Conservation (phyloP, 1,140 invertebrate genomes). For the Penaeus indicus region DNA sequence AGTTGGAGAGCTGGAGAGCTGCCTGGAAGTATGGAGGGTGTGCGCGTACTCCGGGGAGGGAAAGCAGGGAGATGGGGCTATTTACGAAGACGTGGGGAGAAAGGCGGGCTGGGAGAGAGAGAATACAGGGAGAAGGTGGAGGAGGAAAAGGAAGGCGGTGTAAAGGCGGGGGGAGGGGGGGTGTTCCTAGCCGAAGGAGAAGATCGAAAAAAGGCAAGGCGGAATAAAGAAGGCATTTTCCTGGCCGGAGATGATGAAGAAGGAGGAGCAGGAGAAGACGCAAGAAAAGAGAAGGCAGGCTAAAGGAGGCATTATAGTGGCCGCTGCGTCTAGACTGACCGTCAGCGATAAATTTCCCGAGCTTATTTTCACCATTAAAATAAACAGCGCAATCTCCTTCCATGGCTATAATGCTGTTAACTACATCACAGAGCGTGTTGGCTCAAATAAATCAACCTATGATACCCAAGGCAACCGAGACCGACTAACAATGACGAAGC, state of each 20-base stretch:
- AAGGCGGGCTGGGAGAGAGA: background rate
- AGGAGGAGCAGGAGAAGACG: background rate
- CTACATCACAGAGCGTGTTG: no score
- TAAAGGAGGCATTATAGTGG: background rate
- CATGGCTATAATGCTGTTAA: no score
- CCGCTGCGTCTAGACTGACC: background rate
- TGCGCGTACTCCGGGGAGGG: background rate
- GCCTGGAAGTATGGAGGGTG: background rate
- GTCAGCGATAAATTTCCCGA: no score
- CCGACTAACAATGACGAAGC: no score
- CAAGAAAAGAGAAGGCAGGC: conserved; percentile 10
- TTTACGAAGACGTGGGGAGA: background rate
- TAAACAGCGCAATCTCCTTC: no score
- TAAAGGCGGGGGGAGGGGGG: background rate
- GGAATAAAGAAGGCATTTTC: background rate
- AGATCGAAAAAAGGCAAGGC: background rate
- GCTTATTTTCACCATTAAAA: no score
- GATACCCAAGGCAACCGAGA: no score
- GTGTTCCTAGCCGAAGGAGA: background rate
- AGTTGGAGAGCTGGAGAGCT: conserved; percentile 1
- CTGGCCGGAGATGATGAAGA: background rate
- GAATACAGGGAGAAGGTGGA: background rate
- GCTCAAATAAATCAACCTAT: no score
- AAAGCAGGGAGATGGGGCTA: background rate
- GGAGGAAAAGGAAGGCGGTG: background rate